phyloP scores from a whole-genome alignment of 1,140 invertebrate genomes.

The Drosophila sucinea region DNA sequence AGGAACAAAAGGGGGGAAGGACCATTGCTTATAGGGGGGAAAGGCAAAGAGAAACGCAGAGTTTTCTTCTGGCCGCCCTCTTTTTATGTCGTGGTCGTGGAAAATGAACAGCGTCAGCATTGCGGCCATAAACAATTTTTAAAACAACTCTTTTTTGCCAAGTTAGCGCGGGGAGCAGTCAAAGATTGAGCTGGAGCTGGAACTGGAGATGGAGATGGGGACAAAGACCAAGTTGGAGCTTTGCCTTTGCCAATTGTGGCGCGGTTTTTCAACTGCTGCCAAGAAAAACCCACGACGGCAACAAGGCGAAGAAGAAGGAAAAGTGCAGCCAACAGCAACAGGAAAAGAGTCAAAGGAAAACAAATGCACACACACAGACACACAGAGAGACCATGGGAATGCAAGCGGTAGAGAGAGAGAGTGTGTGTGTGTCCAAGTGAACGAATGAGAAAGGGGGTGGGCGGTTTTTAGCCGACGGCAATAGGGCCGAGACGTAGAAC shows the following conservation, averaged over 20 bases:
- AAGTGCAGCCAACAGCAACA: slow-evolving; percentile 58
- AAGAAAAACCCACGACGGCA: slow-evolving; percentile 58
- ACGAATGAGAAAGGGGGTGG: slow-evolving; percentile 70
- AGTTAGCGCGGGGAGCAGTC: slow-evolving; percentile 33
- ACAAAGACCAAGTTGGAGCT: slow-evolving; percentile 31
- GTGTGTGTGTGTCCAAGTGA: not conserved
- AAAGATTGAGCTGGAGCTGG: not conserved
- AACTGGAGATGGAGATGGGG: slow-evolving; percentile 22
- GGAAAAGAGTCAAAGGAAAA: slow-evolving; percentile 57
- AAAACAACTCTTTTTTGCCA: slow-evolving; percentile 81
- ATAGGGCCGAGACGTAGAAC: slow-evolving; percentile 37
- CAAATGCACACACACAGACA: slow-evolving; percentile 28
- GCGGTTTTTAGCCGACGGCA: slow-evolving; percentile 49
- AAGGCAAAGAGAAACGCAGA: slow-evolving; percentile 15
- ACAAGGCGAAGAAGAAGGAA: slow-evolving; percentile 45
- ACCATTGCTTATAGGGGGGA: not conserved
- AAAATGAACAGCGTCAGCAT: slow-evolving; percentile 78
- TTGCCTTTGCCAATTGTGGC: slow-evolving; percentile 70
- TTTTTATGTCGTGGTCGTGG: slow-evolving; percentile 31
- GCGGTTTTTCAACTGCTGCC: slow-evolving; percentile 78
- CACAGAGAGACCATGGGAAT: slow-evolving; percentile 43
- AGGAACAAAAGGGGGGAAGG: not conserved
- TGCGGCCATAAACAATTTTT: slow-evolving; percentile 77
- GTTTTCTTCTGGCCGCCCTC: slow-evolving; percentile 45
- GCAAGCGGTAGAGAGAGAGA: slow-evolving; percentile 22